Conservation (phyloP, 2,888 invertebrate genomes). For the Sisyra nigra region DNA sequence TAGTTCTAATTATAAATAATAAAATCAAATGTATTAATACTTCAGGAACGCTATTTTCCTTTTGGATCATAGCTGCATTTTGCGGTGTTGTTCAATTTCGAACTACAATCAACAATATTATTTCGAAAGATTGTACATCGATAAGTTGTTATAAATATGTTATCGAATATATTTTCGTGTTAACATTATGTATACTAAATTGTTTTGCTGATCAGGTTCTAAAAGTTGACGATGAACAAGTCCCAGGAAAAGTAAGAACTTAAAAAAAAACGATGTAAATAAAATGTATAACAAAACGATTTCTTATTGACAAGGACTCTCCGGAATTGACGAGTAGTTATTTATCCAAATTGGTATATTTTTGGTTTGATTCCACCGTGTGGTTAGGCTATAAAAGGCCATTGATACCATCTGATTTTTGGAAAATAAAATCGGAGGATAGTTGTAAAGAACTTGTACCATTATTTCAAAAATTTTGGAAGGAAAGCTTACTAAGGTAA, state of each 20-base stretch:
- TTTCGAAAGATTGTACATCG: constrained; percentile 40
- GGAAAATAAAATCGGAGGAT: constrained; percentile 77
- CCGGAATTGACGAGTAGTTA: constrained; percentile 78
- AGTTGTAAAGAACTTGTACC: constrained; percentile 44
- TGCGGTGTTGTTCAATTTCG: constrained; percentile 62
- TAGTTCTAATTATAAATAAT: constrained; percentile 58
- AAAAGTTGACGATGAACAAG: constrained; percentile 44
- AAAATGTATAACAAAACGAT: background rate
- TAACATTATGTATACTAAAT: constrained; percentile 56
- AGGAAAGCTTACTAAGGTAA: too few species aligned
- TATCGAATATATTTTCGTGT: constrained; percentile 57
- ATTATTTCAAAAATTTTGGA: too few species aligned
- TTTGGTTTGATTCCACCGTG: constrained; percentile 82
- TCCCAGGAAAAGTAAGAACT: constrained; percentile 42
- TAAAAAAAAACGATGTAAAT: constrained; percentile 3
- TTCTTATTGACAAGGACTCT: constrained; percentile 54
- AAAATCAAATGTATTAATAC: constrained; percentile 72
- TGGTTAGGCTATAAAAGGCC: constrained; percentile 73
- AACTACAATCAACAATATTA: constrained; percentile 37
- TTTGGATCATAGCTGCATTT: constrained; percentile 68
- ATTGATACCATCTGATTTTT: constrained; percentile 67
- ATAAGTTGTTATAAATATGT: constrained; percentile 44
- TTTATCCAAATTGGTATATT: constrained; percentile 68
- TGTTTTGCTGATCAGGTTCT: constrained; percentile 66
- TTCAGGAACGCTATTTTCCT: constrained; percentile 80